phyloP scores from a whole-genome alignment of 2,888 invertebrate species.

The Hipparchia semele region DNA sequence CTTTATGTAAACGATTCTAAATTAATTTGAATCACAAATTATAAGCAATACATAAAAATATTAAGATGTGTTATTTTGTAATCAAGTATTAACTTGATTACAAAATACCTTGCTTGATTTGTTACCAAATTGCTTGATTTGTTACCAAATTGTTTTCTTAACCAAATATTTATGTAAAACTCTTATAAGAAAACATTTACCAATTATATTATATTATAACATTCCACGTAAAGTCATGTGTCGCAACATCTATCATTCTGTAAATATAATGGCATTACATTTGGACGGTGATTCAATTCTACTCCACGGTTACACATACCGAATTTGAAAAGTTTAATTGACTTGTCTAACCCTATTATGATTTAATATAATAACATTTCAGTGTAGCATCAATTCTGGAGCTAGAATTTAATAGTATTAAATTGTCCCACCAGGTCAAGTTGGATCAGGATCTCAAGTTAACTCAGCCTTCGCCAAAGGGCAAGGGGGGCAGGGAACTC shows the following conservation, averaged over 20 bases:
- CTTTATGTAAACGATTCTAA: not conserved
- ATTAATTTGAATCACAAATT: conserved; percentile 9
- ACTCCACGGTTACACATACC: too few species aligned
- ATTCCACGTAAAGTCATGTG: not conserved
- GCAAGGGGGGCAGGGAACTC: conserved; percentile 22
- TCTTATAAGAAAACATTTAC: not conserved
- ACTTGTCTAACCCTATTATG: too few species aligned
- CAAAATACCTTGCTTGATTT: not conserved
- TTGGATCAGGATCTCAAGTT: conserved; percentile 32
- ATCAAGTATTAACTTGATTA: too few species aligned
- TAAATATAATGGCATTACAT: not conserved
- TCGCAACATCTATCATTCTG: not conserved
- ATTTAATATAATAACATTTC: too few species aligned
- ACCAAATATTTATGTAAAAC: conserved; percentile 4
- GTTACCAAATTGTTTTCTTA: conserved; percentile 9
- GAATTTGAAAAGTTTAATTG: too few species aligned
- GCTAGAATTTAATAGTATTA: not conserved
- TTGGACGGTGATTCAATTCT: not conserved
- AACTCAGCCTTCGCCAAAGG: conserved; percentile 33
- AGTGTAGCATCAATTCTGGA: not conserved
- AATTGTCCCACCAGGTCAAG: conserved; percentile 30
- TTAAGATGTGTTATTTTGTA: not conserved
- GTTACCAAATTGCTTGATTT: conserved; percentile 5
- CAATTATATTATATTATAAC: not conserved
- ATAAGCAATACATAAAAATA: not conserved